Base-by-base conservation (phyloP, 2,113 vertebrate genomes). In the Furnarius figulus region DNA sequence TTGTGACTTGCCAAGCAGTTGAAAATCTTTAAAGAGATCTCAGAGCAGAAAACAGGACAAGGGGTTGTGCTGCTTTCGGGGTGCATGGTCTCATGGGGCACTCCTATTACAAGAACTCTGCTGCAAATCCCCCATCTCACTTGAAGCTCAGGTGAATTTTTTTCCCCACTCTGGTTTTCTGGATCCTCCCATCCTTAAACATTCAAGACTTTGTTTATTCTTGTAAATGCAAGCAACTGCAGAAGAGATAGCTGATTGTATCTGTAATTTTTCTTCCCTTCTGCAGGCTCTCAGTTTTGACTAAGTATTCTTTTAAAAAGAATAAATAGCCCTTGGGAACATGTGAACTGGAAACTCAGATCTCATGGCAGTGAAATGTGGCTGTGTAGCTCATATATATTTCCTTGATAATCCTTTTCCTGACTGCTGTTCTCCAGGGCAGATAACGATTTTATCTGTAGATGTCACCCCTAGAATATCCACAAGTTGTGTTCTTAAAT, bases 321-420 rank as follows among this genome's bases (percentile, higher is more conserved):
- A 92, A 92, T 96, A 95, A 96, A 96, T 96, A 94, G 93, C 93
- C 94, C 46, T 95, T 95, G 94, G 95, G 95, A 96, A 67, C 72
- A 59, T 77, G 90, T 81, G 92, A 88, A 93, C 93, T 93, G 94
- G 89, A 96, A 95, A 92, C 91, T 21, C 16, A 95, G 95, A 90
- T 89, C 93, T 90, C 76, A 93, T 68, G 84, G 93, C 89, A 92
- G 68, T 87, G 47, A 95, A 96, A 95, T 93, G 72, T 93, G 94
- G 76, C 70, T 68, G n/a, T 63, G 55, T 86, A 90, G 80, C 80
- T 95, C 89, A 59, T 81, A 90, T 63, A 81, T 33, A 59, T 86
- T 87, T 71, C 63, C 65, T 93, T 93, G 89, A 95, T 95, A 96
- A 96, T 96, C 93, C 93, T 93, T 93, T 86, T 95, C 68, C 93